phyloP scores from a whole-genome alignment of 2,113 vertebrate genomes.

The Tilapia sparmanii region DNA sequence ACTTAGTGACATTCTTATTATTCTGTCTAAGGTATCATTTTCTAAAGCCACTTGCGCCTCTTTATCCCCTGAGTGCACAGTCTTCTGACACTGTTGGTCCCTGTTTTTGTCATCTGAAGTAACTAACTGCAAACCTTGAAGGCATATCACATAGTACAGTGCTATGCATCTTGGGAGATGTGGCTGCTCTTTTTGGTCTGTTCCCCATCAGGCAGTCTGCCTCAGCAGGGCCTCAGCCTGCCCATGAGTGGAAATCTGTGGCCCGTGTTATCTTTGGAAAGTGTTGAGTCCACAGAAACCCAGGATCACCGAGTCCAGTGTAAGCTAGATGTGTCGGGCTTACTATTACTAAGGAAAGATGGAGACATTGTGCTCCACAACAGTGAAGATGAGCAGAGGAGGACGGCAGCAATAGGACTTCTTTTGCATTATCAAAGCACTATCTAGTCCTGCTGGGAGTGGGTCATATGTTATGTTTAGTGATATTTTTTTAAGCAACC shows the following conservation, averaged over 20 bases:
- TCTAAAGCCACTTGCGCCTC: neutral
- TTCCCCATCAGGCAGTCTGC: constrained; percentile 61
- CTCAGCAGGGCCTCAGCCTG: constrained; percentile 70
- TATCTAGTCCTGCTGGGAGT: neutral
- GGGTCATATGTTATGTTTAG: neutral
- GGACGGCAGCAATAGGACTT: neutral
- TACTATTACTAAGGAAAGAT: constrained; percentile 46
- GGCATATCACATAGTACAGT: constrained; percentile 23
- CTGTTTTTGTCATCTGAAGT: constrained; percentile 13
- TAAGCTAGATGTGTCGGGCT: constrained; percentile 59
- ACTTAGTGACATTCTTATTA: constrained; percentile 12
- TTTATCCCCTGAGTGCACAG: neutral
- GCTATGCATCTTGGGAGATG: constrained; percentile 26
- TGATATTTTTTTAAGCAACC: neutral
- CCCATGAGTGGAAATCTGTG: constrained; percentile 71
- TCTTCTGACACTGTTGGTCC: neutral
- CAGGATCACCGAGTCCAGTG: constrained; percentile 69
- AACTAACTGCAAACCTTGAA: constrained; percentile 26
- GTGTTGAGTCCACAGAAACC: constrained; percentile 79
- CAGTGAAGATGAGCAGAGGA: neutral
- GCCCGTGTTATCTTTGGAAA: constrained; percentile 83
- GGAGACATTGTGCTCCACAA: constrained; percentile 22
- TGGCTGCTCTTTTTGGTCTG: constrained; percentile 57
- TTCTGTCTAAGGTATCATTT: neutral
- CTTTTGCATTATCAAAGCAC: neutral